Evolutionary conservation across 1,140 invertebrate genomes (phyloP), one percentile per base, ranked within the genome.

Genomic region (Drepana arcuata): DNA sequence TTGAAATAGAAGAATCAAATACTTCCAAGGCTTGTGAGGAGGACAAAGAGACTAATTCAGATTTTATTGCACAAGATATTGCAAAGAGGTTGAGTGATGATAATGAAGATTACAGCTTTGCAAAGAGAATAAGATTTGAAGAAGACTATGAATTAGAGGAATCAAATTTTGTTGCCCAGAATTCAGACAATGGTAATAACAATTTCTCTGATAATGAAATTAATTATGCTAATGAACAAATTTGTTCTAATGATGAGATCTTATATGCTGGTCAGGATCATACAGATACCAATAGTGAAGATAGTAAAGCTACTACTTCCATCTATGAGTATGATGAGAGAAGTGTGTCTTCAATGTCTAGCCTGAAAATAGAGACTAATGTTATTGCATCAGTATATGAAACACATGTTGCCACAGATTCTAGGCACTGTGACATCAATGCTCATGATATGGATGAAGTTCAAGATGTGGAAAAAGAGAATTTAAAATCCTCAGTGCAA

Each of bases 271-370:
- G 43, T 7, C 68, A 69, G 43, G 73, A 79, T 32, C 60, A 66
- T 38, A 58, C 25, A 21, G 72, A 79, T 34, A 73, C 71, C 24
- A 79, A 75, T 14, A 83, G 75, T 70, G 73, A 81, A 55, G 75
- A 83, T 32, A 79, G 72, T 32, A 77, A 80, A 57, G 72, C 72
- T 14, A 82, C 72, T 28, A 44, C 66, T 16, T 71, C 69, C 28
- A 62, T 67, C 34, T 82, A 78, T 63, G 73, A 82, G 35, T 80
- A 75, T 77, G 78, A 82, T 61, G 74, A 75, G 26, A 61, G 53
- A 41, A 80, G 73, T 67, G 61, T 70, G 31, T 78, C 78, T 33
- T 78, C 73, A 25, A 55, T 77, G 34, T 74, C 71, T 13, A 82
- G 78, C 46, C 58, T 78, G 34, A 79, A 78, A 62, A 73, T 77